Percentiles rank a stretch among this genome's conserved stretches.
phyloP scores from a whole-genome alignment of 2,888 invertebrate genomes.

The Gortyna flavago region DNA sequence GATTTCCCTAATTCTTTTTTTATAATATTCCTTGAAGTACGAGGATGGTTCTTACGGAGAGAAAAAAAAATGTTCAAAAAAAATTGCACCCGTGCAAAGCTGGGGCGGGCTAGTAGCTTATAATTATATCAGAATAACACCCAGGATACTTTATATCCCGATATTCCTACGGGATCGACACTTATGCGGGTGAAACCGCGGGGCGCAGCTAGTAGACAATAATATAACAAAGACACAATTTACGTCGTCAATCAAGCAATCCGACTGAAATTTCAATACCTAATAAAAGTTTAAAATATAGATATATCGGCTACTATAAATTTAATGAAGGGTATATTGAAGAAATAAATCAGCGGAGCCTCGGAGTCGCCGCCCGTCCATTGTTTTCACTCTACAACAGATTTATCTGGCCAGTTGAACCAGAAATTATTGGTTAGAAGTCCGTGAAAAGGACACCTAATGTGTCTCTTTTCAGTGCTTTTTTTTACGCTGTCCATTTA shows the following conservation, averaged over 20 bases:
- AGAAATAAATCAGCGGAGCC: slow-evolving; percentile 59
- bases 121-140: too few relatives aligned
- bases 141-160: too few relatives aligned
- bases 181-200: not conserved
- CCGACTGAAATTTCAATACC: slow-evolving; percentile 48
- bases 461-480: slow-evolving; percentile 63
- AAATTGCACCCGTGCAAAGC: too few relatives aligned
- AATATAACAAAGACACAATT: slow-evolving; percentile 51
- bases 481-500: slow-evolving; percentile 46
- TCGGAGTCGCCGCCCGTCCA: slow-evolving; percentile 57
- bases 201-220: slow-evolving; percentile 4
- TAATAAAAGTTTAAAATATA: slow-evolving; percentile 62
- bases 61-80: too few relatives aligned
- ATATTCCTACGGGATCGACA: not conserved
- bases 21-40: too few relatives aligned
- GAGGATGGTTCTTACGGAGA: too few relatives aligned
- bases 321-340: slow-evolving; percentile 59
- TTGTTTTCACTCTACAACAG: slow-evolving; percentile 72
- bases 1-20: too few relatives aligned
- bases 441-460: slow-evolving; percentile 75
- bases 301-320: slow-evolving; percentile 53
- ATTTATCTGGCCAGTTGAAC: slow-evolving; percentile 76
- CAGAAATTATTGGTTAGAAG: slow-evolving; percentile 78
- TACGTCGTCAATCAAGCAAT: slow-evolving; percentile 37
- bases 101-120: too few relatives aligned